Evolutionary conservation across 2,888 invertebrate species (phyloP).

Genomic region (Calameuta filiformis): DNA sequence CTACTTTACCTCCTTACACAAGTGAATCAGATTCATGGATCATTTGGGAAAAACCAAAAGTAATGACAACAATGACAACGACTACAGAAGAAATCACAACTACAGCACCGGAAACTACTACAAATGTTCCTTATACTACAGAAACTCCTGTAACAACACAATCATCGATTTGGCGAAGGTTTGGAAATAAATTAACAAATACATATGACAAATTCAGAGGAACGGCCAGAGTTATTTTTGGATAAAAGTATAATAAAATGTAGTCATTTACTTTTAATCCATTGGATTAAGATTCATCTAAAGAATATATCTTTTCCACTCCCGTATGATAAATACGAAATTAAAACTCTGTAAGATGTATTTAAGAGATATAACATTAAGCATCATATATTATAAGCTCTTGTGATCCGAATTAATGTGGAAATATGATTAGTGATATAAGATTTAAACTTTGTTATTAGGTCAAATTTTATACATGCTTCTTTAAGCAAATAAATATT

Average conservation of each 20-base stretch:
- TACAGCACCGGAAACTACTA: slow-evolving; percentile 31
- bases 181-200: slow-evolving; percentile 69
- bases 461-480: neutral
- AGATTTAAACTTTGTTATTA: neutral
- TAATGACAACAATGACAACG: slow-evolving; percentile 19
- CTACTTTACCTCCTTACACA: slow-evolving; percentile 38
- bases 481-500: neutral
- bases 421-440: neutral
- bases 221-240: slow-evolving; percentile 66
- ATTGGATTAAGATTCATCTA: slow-evolving; percentile 17
- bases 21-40: slow-evolving; percentile 45
- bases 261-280: slow-evolving; percentile 21
- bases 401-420: neutral
- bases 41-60: slow-evolving; percentile 39
- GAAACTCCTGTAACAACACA: slow-evolving; percentile 52
- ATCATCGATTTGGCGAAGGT: slow-evolving; percentile 70
- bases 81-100: slow-evolving; percentile 24
- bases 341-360: neutral
- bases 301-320: slow-evolving; percentile 17
- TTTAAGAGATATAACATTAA: neutral
- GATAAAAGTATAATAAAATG: slow-evolving; percentile 35
- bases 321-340: neutral
- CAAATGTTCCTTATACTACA: slow-evolving; percentile 37
- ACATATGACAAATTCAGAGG: slow-evolving; percentile 70
- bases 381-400: neutral